Evolutionary conservation across 2,888 invertebrate genomes (phyloP), one percentile per base, ranked within the genome.

Genomic region (Tachina grossa): DNA sequence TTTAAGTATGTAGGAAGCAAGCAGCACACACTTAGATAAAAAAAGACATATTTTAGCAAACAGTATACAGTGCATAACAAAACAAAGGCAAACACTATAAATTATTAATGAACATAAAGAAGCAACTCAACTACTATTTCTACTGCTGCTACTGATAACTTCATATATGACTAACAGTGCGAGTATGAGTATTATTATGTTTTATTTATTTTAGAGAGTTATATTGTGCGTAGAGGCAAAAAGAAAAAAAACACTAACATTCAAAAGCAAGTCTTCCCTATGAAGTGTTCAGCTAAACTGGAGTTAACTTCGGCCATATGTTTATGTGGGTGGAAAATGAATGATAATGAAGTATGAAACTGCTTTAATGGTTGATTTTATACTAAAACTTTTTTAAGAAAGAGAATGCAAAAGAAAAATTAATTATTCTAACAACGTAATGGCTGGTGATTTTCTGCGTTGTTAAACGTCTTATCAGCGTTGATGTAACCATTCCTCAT

Each of bases 91-190:
- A 68, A 68, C 66, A 66, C 22, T 74, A 66, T 74, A 74, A 81
- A 81, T 81, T 74, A 74, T 81, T 81, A 81, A 81, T 81, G 80
- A 74, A 66, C 74, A 51, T 59, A 59, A n/a, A 74, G 22, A 74
- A 59, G 66, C 59, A 74, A 68, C 74, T 74, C 39, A 6, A 31
- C 59, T 71, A 45, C n/a, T 59, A 6, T 51, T 41, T 49, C n/a
- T 49, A 16, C 65, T 63, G 57, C 65, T 63, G 57, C 16, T 59
- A 22, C 22, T 66, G 57, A 80, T 59, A 74, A 74, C 57, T 66
- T 59, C 45, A 59, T 61, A 51, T 47, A 16, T 13, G 19, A 10
- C 0, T 51, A 9, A n/a, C 9, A 51, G 51, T 51, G 6, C 16
- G 51, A 51, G 51, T 51, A 51, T 10, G 16, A 10, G 47, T 13